Base-by-base conservation (phyloP, 2,797 vertebrate genomes). In the Caiman crocodilus region DNA sequence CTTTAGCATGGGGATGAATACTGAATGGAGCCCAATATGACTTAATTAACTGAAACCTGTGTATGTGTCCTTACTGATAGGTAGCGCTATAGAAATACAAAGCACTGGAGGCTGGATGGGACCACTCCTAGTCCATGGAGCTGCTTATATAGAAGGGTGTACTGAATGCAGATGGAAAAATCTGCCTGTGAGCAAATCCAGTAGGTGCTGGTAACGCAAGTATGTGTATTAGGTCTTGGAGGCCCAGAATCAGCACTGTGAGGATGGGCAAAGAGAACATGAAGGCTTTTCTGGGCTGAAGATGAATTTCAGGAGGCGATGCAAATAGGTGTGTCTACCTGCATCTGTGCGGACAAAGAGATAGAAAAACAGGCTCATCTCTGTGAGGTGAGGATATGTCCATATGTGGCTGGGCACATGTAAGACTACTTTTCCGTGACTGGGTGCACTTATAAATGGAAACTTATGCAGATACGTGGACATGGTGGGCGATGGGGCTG, bases 221-320 rank as follows among this genome's bases (percentile, higher is more conserved):
- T 6, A 16, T 5, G 25, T 26, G 42, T 25, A 14, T 74, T 28
- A 5, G 8, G 25, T 14, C 32, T 42, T 42, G 12, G 32, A 23
- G 32, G 35, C 25, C 26, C 35, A 2, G 3, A 32, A 13, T 69
- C 32, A 16, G 30, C 16, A 12, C 17, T 35, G 20, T 18, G 65
- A 25, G 0, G 4, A 3, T 3, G 15, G 32, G 42, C 0, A 2
- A 6, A 55, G 79, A 50, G 59, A 42, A 26, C 0, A 0, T 0
- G 4, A 58, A 82, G 63, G 26, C 2, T 88, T 58, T 11, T 55
- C 25, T 8, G 1, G 13, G 28, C 73, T 73, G 78, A 30, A 69
- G 83, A 61, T 15, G 90, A 82, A 30, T 74, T 73, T 58, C 3
- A 82, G 85, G 16, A 58, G 88, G 7, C 21, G 73, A 26, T 1